Conservation (phyloP, 2,888 invertebrate species). For the Tetranychus piercei region DNA sequence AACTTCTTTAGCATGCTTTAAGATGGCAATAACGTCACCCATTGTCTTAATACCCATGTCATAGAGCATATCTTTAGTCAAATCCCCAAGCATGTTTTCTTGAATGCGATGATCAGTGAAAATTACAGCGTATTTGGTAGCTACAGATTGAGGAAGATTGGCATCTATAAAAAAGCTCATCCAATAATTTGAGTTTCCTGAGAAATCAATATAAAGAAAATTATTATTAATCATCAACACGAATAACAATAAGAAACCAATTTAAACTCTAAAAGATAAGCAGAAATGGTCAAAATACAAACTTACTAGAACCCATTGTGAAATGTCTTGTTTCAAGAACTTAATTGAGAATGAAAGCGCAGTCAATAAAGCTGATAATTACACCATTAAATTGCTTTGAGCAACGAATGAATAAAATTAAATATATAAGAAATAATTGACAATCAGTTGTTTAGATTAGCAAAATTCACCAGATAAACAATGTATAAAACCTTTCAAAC, state of each 20-base stretch:
- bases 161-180: constrained; percentile 67
- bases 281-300: too few species aligned
- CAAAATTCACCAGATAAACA: too few species aligned
- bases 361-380: too few species aligned
- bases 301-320: too few species aligned
- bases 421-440: too few species aligned
- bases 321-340: too few species aligned
- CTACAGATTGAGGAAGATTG: constrained; percentile 57
- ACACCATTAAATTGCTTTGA: too few species aligned
- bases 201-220: not conserved
- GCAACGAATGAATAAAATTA: too few species aligned
- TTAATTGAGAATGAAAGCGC: too few species aligned
- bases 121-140: constrained; percentile 62
- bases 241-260: not conserved
- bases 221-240: not conserved
- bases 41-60: constrained; percentile 65
- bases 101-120: constrained; percentile 72
- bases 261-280: too few species aligned
- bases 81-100: constrained; percentile 62
- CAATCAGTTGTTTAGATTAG: too few species aligned
- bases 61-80: constrained; percentile 64
- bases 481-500: too few species aligned
- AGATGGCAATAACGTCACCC: constrained; percentile 47
- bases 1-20: constrained; percentile 44
- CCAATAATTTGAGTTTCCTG: constrained; percentile 38